Base-by-base conservation (phyloP, 2,888 invertebrate species). In the Polymixis lichenea region DNA sequence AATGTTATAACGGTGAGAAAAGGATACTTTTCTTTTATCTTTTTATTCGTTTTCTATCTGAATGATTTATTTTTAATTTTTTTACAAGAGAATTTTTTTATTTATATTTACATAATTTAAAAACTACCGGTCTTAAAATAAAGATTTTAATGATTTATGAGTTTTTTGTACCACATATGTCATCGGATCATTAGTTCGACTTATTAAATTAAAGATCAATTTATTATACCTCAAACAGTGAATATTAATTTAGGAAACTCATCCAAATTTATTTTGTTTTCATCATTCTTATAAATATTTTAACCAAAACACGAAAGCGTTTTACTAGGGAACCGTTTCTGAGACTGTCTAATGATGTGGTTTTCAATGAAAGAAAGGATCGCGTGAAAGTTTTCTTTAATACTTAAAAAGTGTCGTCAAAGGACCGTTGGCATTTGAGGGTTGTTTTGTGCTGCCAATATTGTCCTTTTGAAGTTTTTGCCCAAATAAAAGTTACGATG, bases 301-400 rank as follows among this genome's bases (percentile, higher is more conserved):
- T 15, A 72, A 72, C 9, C 8, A 51, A 76, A 76, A 76, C 61
- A 67, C 61, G 73, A 67, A 71, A 86, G 78, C 72, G 72, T 78
- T 86, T 79, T 51, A 66, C 64, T 76, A 70, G 38, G 79, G 75
- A 74, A 81, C 17, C 17, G n/a, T 82, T 74, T 83, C 77, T 83
- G 80, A 86, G 88, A 85, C 83, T 53, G 87, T 86, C 90, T 93
- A 94, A 93, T 90, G 92, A 93, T 92, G 93, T 89, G 92, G 92
- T 91, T 90, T 89, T 81, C 68, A 73, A 38, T 83, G 77, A 87
- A 89, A 89, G 88, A 89, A 88, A 87, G 78, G 87, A 88, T 87
- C 86, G 78, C 84, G 83, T 74, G 68, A 88, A 90, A 89, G 84
- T 90, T 91, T 88, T 84, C 82, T 82, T 78, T 86, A 76, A 89